These are phyloP conservation scores for Acanthopagrus latus DNA, from an alignment of 2,797 vertebrate species.

Conservation along the genomic window DNA sequence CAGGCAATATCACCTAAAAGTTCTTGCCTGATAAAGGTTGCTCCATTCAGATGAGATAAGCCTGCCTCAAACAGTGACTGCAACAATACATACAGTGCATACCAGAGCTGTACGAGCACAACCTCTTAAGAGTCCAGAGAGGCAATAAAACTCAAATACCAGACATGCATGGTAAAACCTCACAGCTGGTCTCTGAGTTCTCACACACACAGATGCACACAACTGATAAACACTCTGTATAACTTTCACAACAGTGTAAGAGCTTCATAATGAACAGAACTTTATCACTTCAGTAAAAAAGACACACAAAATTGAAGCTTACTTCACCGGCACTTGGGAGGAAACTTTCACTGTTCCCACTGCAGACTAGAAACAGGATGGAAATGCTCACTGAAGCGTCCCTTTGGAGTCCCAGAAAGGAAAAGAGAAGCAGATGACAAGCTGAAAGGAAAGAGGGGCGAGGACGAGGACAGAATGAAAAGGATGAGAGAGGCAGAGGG, in stretches of 20 bases:
- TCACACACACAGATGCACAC: slow-evolving; percentile 49
- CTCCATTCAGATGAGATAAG: slow-evolving; percentile 40
- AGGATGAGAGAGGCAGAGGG: slow-evolving; percentile 42
- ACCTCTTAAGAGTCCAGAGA: slow-evolving; percentile 70
- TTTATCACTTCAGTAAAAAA: neutral
- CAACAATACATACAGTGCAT: slow-evolving; percentile 54
- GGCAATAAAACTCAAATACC: slow-evolving; percentile 84
- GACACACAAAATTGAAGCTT: slow-evolving; percentile 22
- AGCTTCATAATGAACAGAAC: neutral
- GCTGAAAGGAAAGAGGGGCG: slow-evolving; percentile 44
- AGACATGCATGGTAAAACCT: slow-evolving; percentile 80
- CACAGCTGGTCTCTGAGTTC: slow-evolving; percentile 76
- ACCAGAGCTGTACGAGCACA: slow-evolving; percentile 62
- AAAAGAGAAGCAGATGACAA: slow-evolving; percentile 74
- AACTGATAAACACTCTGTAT: slow-evolving; percentile 13
- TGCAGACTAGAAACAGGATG: slow-evolving; percentile 74
- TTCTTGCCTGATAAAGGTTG: no score
- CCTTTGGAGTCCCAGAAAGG: slow-evolving; percentile 42
- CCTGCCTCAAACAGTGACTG: slow-evolving; percentile 26
- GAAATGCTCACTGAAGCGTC: slow-evolving; percentile 54
- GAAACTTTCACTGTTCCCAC: slow-evolving; percentile 66
- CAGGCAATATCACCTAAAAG: neutral
- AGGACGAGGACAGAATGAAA: slow-evolving; percentile 42
- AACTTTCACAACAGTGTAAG: neutral
- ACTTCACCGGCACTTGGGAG: slow-evolving; percentile 52